phyloP scores from a whole-genome alignment of 1,140 invertebrate genomes.

The Olivierus martensii region DNA sequence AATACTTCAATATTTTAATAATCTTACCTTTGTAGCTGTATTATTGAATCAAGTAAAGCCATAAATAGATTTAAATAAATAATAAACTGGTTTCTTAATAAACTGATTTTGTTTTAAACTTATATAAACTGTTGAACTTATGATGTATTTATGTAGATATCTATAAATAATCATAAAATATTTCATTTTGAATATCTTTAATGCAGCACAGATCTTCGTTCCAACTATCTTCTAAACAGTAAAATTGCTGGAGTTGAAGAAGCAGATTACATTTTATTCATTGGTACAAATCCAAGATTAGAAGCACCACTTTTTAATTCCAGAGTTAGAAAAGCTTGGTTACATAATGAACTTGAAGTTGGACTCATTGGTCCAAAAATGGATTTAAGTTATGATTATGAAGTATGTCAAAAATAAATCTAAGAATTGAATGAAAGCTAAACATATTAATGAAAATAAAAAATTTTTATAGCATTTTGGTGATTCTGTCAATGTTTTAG shows the following conservation, averaged over 20 bases:
- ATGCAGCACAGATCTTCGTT: slow-evolving; percentile 52
- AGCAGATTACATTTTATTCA: slow-evolving; percentile 78
- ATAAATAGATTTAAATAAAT: too few relatives aligned
- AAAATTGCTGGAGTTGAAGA: slow-evolving; percentile 60
- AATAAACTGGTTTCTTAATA: too few relatives aligned
- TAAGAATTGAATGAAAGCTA: too few relatives aligned
- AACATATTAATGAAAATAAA: slow-evolving; percentile 1
- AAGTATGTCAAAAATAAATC: too few relatives aligned
- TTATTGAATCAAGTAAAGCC: too few relatives aligned
- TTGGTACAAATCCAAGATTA: slow-evolving; percentile 94
- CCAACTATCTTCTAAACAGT: slow-evolving; percentile 82
- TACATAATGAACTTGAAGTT: slow-evolving; percentile 63
- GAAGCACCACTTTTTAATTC: slow-evolving; percentile 97
- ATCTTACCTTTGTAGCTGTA: too few relatives aligned
- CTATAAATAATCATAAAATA: too few relatives aligned
- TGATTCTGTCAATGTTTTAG: slow-evolving; percentile 51
- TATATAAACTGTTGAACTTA: too few relatives aligned
- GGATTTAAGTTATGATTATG: slow-evolving; percentile 87
- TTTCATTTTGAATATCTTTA: too few relatives aligned
- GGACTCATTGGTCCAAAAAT: slow-evolving; percentile 79
- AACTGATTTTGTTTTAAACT: too few relatives aligned
- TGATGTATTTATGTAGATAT: too few relatives aligned
- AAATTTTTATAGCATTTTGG: slow-evolving; percentile 56
- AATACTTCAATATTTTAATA: too few relatives aligned
- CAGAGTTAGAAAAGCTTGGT: slow-evolving; percentile 80